Percentiles rank a stretch among this genome's conserved stretches.
These are phyloP conservation scores for Eupithecia vulgata DNA, from an alignment of 2,888 invertebrate genomes.

Conservation along the genomic window DNA sequence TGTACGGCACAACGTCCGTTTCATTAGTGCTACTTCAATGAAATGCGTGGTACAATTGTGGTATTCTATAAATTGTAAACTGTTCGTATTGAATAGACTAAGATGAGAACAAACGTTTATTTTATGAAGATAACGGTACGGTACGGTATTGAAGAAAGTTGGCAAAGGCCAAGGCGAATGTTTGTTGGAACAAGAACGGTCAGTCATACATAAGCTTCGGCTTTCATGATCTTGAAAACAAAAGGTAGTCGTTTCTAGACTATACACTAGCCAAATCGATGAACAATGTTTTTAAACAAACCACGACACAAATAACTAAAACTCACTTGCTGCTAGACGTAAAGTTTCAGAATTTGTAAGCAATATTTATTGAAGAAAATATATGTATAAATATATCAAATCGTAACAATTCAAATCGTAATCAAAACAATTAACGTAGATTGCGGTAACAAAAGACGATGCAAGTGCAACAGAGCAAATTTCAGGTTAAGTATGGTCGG, in stretches of 20 bases:
- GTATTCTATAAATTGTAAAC: slow-evolving; percentile 39
- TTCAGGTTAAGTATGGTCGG: too few species aligned
- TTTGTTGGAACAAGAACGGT: slow-evolving; percentile 19
- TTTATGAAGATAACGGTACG: slow-evolving; percentile 39
- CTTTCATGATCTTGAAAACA: slow-evolving; percentile 18
- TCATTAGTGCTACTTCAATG: slow-evolving; percentile 48
- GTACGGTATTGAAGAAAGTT: slow-evolving; percentile 40
- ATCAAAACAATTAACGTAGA: too few species aligned
- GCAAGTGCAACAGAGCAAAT: too few species aligned
- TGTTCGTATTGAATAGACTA: slow-evolving; percentile 37
- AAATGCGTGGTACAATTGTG: slow-evolving; percentile 39
- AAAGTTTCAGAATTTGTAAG: too few species aligned
- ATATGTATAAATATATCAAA: too few species aligned
- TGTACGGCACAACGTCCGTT: slow-evolving; percentile 55
- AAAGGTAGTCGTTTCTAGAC: slow-evolving; percentile 6
- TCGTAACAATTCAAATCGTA: too few species aligned
- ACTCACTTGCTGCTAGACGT: too few species aligned
- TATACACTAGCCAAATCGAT: background rate
- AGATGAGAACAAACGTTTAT: slow-evolving; percentile 43
- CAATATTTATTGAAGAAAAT: too few species aligned
- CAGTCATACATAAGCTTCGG: slow-evolving; percentile 15
- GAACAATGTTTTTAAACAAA: background rate
- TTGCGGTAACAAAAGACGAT: too few species aligned
- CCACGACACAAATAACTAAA: too few species aligned
- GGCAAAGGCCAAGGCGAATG: slow-evolving; percentile 24